Conservation (phyloP, 2,113 vertebrate genomes). For the Danio rerio region GRCz12tu NC_133182.1:26738501-26739000, state of each 20-base stretch:
- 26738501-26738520: neutral
- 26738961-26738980: no score
- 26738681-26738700: constrained; percentile 16
- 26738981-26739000: no score
- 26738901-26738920: no score
- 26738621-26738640: constrained; percentile 22
- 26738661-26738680: constrained; percentile 49
- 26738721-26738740: neutral
- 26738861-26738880: no score
- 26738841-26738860: no score
- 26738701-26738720: constrained; percentile 33
- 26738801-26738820: neutral
- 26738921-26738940: no score
- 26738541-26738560: constrained; percentile 48
- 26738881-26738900: no score
- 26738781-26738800: constrained; percentile 10
- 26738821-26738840: neutral
- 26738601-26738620: neutral
- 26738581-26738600: neutral
- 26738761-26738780: neutral
- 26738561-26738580: constrained; percentile 20
- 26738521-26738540: constrained; percentile 49
- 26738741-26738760: neutral
- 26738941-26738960: no score
- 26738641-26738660: constrained; percentile 43